Percentiles rank a stretch among this genome's conserved stretches.
These are phyloP conservation scores for Echeneis naucrates DNA, from an alignment of 2,797 vertebrate species.

Conservation along the genomic window DNA sequence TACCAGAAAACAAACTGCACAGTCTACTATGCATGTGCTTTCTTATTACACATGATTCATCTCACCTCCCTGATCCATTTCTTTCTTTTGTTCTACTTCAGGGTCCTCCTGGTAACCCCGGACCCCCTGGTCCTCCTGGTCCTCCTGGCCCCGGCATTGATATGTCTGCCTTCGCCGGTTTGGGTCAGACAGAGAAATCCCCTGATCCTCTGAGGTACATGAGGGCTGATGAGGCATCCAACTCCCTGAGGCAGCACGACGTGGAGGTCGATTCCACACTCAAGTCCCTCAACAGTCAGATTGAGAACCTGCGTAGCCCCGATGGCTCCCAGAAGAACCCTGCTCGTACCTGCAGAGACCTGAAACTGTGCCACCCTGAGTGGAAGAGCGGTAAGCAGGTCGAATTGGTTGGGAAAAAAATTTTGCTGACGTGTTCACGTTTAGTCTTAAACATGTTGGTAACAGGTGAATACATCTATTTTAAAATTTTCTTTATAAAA, in stretches of 20 bases:
- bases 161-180: slow-evolving; percentile 95
- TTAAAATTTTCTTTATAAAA: neutral
- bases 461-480: neutral
- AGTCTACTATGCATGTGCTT: neutral
- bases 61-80: neutral
- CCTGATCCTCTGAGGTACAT: slow-evolving; percentile 96
- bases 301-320: slow-evolving; percentile 94
- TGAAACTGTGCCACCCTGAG: slow-evolving; percentile 94
- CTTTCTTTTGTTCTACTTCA: slow-evolving; percentile 55
- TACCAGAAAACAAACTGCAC: neutral
- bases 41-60: neutral
- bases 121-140: slow-evolving; percentile 95
- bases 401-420: neutral
- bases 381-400: slow-evolving; percentile 94
- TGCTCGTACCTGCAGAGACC: slow-evolving; percentile 93
- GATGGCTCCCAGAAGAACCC: slow-evolving; percentile 97
- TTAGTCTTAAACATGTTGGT: neutral
- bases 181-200: slow-evolving; percentile 92
- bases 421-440: neutral
- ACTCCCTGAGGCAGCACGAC: slow-evolving; percentile 90
- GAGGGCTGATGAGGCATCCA: slow-evolving; percentile 92
- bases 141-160: slow-evolving; percentile 97
- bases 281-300: slow-evolving; percentile 96
- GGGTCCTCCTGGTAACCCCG: slow-evolving; percentile 94
- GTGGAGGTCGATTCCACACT: slow-evolving; percentile 94